Base-by-base conservation (phyloP, 1,140 invertebrate genomes). In the Pseudoatta argentina region DNA sequence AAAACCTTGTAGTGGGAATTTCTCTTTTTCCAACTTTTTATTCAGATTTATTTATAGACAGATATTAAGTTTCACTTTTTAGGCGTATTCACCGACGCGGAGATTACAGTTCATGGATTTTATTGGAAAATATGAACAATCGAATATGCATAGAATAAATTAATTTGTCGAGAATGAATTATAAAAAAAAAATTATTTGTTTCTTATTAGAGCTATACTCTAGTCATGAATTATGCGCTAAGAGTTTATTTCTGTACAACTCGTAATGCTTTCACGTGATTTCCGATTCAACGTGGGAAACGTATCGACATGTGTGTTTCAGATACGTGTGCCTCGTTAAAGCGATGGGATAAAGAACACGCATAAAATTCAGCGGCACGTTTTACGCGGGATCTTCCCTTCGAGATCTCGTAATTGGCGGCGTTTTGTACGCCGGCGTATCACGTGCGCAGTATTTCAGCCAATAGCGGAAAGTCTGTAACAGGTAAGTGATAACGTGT, bases 401-500 rank as follows among this genome's bases (percentile, higher is more conserved):
- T 18, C 18, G 39, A 16, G 55, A 73, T 75, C 27, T 44, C 57
- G 24, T 21, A 48, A 61, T 61, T 55, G 67, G 53, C 30, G 66
- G 34, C 18, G 79, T 61, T 61, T 24, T 24, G 39, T 83, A 83
- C 79, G 69, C 63, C 48, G 88, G 44, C 69, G 79, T 75, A 24
- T 55, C 88, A 81, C 88, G 72, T 89, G 88, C 59, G 79, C 88
- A 27, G 55, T 53, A 34, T 64, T 53, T 83, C 73, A 24, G 73
- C 89, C 88, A 89, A 89, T 89, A 83, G 75, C 34, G 57, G 55
- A 24, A 53, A 27, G 39, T 75, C 51, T 44, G 89, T 88, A 90
- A 90, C 89, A 90, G 89, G 89, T 90, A 89, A 89, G 88, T 69
- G 75, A 72, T 63, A 61, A 78, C 16, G 67, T 39, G 83, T 12